Percentiles rank a stretch among this genome's conserved stretches.
Conservation (phyloP, 2,888 invertebrate genomes). For the Drosophila rubida region DNA sequence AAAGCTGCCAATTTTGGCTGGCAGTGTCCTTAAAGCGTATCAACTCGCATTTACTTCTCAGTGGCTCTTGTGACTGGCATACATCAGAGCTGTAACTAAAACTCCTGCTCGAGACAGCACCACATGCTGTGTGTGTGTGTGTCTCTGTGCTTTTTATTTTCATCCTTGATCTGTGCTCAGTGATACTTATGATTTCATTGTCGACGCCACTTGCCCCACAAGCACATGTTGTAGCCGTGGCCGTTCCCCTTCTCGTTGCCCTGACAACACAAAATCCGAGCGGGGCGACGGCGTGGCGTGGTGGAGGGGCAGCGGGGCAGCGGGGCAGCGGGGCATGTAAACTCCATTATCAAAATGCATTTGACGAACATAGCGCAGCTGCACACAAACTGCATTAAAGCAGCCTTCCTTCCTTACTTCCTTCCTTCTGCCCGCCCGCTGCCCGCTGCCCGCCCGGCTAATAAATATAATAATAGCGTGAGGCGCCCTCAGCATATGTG, state of each 20-base stretch:
- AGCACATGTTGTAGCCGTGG: too few species aligned
- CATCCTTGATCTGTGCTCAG: slow-evolving; percentile 12
- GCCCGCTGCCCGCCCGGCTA: slow-evolving; percentile 4
- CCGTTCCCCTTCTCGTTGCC: slow-evolving; percentile 20
- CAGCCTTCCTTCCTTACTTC: slow-evolving; percentile 15
- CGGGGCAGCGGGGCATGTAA: slow-evolving; percentile 29
- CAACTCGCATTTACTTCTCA: too few species aligned
- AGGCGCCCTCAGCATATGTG: slow-evolving; percentile 15
- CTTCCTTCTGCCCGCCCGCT: not conserved
- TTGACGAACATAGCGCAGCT: slow-evolving; percentile 32
- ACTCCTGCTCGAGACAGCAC: not conserved
- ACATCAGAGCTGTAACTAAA: too few species aligned
- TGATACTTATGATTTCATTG: slow-evolving; percentile 25
- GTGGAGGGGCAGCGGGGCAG: too few species aligned
- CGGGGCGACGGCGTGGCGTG: too few species aligned
- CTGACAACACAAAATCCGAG: slow-evolving; percentile 31
- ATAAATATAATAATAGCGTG: slow-evolving; percentile 54
- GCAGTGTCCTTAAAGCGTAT: too few species aligned
- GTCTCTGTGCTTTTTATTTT: too few species aligned
- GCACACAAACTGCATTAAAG: slow-evolving; percentile 43
- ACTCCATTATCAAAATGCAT: slow-evolving; percentile 55
- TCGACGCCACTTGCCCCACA: slow-evolving; percentile 1
- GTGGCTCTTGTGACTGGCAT: slow-evolving; percentile 11
- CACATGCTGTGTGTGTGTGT: too few species aligned
- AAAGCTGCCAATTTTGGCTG: too few species aligned